These are phyloP conservation scores for Spinus olivaceus DNA, from an alignment of 2,797 vertebrate species.

Conservation along the genomic window DNA sequence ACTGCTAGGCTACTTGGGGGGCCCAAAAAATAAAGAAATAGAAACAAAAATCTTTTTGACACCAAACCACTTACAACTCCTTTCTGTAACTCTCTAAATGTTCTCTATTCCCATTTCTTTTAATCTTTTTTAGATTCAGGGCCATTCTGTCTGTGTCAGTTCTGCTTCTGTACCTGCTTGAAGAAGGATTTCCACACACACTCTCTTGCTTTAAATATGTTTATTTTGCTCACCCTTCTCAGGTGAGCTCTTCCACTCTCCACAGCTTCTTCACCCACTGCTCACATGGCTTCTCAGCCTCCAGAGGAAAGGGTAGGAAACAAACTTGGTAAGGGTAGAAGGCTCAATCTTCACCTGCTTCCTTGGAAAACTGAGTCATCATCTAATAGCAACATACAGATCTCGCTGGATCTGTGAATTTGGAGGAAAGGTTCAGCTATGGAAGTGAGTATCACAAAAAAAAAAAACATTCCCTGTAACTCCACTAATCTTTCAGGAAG, in stretches of 20 bases:
- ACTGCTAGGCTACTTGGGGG: neutral
- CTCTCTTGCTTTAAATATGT: neutral
- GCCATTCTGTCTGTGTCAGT: neutral
- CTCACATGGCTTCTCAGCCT: neutral
- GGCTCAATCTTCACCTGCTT: neutral
- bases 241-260: neutral
- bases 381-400: neutral
- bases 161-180: neutral
- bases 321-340: neutral
- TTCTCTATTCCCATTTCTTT: neutral
- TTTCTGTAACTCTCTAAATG: neutral
- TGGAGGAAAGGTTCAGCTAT: neutral
- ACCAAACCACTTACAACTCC: neutral
- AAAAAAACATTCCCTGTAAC: neutral
- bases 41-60: neutral
- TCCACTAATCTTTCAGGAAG: neutral
- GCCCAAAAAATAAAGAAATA: neutral
- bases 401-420: neutral
- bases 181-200: neutral
- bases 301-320: neutral
- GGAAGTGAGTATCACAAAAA: neutral
- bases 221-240: neutral
- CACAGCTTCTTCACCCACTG: neutral
- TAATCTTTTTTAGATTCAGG: neutral
- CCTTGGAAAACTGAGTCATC: neutral